These are phyloP conservation scores for Polyergus mexicanus DNA, from an alignment of 1,140 invertebrate genomes.

Conservation along the genomic window DNA sequence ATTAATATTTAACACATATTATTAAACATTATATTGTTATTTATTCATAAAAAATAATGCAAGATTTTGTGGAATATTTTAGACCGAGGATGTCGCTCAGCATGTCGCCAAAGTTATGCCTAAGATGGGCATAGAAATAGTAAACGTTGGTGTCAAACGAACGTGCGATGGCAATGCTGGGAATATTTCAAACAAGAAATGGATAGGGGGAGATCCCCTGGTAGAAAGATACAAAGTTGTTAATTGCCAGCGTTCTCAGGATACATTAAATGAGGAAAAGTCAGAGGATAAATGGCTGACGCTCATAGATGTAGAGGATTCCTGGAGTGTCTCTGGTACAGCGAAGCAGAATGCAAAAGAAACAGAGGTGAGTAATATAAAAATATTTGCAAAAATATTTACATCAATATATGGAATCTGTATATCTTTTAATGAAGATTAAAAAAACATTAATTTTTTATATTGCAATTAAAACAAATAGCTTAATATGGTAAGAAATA, in stretches of 20 bases:
- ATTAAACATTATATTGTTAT: neutral
- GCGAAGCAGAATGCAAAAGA: constrained; percentile 30
- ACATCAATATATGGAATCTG: too few species aligned
- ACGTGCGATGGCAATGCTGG: constrained; percentile 82
- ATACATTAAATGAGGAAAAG: constrained; percentile 53
- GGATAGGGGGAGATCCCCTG: constrained; percentile 68
- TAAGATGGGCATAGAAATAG: constrained; percentile 74
- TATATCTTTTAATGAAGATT: too few species aligned
- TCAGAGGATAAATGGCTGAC: constrained; percentile 73
- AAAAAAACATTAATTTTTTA: too few species aligned
- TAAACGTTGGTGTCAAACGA: constrained; percentile 83
- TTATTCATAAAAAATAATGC: constrained; percentile 20
- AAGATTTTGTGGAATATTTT: constrained; percentile 48
- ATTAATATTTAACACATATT: neutral
- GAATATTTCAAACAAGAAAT: constrained; percentile 80
- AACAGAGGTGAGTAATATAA: constrained; percentile 32
- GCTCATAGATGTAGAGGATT: constrained; percentile 83
- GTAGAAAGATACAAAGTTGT: constrained; percentile 81
- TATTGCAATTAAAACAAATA: too few species aligned
- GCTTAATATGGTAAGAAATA: too few species aligned
- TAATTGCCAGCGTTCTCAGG: constrained; percentile 78
- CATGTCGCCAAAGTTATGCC: constrained; percentile 78
- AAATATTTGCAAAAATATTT: too few species aligned
- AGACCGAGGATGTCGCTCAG: constrained; percentile 84
- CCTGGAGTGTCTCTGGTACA: constrained; percentile 40